A percentile compares a stretch with the other conserved stretches of the same genome.
phyloP scores from a whole-genome alignment of 1,140 invertebrate species.

The Sitophilus oryzae region DNA sequence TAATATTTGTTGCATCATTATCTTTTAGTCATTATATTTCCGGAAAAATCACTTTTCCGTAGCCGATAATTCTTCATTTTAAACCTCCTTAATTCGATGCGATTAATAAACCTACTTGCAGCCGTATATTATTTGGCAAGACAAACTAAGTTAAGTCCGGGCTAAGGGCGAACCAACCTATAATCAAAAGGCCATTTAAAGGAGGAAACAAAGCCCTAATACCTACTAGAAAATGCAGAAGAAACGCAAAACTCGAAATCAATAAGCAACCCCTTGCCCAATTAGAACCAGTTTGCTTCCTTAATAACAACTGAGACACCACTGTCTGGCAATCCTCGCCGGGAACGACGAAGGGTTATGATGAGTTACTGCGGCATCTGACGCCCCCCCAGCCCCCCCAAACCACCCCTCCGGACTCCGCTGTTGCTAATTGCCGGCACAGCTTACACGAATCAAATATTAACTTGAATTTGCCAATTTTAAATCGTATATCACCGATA shows the following conservation, averaged over 20 bases:
- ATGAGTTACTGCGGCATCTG: slow-evolving; percentile 12
- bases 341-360: slow-evolving; percentile 5
- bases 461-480: slow-evolving; percentile 1
- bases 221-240: not conserved
- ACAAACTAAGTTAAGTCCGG: no score
- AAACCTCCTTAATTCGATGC: no score
- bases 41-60: no score
- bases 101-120: no score
- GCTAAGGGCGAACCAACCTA: no score
- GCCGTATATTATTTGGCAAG: no score
- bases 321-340: not conserved
- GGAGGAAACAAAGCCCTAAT: not conserved
- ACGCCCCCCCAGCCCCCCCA: slow-evolving; percentile 1
- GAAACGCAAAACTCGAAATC: not conserved
- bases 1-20: no score
- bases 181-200: not conserved
- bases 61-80: no score
- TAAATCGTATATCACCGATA: no score
- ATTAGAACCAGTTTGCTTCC: not conserved
- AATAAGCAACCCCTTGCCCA: not conserved
- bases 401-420: not conserved
- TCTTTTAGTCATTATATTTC: no score
- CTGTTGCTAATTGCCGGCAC: slow-evolving; percentile 8
- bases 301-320: not conserved
- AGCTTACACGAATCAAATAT: slow-evolving; percentile 15